A percentile compares a stretch with the other conserved stretches of the same genome.
Evolutionary conservation across 2,797 vertebrate genomes (phyloP).

Genomic region (Monodelphis domestica): DNA sequence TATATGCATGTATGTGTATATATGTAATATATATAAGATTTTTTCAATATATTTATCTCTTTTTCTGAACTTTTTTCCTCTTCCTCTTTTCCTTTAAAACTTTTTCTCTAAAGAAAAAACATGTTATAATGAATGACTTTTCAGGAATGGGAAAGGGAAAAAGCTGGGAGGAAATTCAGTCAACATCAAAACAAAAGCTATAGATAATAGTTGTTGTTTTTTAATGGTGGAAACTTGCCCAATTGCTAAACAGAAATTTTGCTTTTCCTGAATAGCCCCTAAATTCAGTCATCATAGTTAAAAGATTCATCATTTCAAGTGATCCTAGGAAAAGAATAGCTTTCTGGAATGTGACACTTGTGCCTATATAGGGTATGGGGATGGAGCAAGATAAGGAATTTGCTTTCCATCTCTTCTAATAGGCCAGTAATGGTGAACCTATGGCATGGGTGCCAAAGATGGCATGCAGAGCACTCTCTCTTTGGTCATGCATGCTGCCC

Average conservation of each 20-base stretch:
- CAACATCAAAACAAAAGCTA: neutral
- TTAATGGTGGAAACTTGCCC: neutral
- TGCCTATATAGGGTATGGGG: neutral
- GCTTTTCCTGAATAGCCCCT: neutral
- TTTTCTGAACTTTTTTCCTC: neutral
- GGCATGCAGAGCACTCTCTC: too few species aligned
- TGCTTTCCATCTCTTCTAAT: neutral
- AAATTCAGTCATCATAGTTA: neutral
- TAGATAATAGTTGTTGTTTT: neutral
- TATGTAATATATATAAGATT: too few species aligned
- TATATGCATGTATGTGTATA: too few species aligned
- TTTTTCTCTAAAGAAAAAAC: neutral
- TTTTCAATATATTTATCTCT: neutral
- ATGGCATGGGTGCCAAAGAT: too few species aligned
- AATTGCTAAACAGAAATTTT: neutral
- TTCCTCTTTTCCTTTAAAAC: neutral
- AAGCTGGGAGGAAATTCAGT: neutral
- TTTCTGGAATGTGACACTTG: neutral
- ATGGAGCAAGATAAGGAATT: neutral
- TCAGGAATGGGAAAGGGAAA: neutral
- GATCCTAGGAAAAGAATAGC: neutral
- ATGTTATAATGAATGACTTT: too few species aligned
- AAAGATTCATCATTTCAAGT: neutral
- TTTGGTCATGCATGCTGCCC: too few species aligned
- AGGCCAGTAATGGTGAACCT: too few species aligned